Evolutionary conservation across 2,888 invertebrate species (phyloP).

Genomic region (Plagodis pulveraria): DNA sequence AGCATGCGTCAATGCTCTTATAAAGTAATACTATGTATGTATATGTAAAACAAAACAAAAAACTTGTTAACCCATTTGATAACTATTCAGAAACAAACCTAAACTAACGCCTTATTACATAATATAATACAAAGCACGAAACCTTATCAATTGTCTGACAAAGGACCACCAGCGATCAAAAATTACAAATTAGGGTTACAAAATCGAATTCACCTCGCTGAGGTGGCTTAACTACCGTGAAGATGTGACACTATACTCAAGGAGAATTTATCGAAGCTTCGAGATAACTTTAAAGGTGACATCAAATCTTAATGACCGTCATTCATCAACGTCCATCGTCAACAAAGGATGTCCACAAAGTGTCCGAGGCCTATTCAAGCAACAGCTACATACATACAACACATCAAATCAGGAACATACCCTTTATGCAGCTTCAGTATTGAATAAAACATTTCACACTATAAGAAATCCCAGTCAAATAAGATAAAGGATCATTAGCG

Average conservation of each 20-base stretch:
- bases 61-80: no score
- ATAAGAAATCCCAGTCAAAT: background rate
- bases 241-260: conserved; percentile 26
- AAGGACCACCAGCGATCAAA: conserved; percentile 35
- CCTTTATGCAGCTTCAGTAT: background rate
- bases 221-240: conserved; percentile 33
- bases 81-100: no score
- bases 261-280: conserved; percentile 26
- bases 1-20: no score
- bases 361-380: conserved; percentile 10
- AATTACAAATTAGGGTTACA: conserved; percentile 18
- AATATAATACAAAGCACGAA: no score
- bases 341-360: conserved; percentile 31
- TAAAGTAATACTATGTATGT: no score
- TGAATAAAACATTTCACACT: background rate
- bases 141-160: background rate
- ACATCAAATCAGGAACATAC: conserved; percentile 15
- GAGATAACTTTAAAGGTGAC: conserved; percentile 28
- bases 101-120: no score
- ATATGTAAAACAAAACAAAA: no score
- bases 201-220: conserved; percentile 31
- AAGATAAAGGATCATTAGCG: background rate
- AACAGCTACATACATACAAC: conserved; percentile 8
- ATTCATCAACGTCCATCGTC: conserved; percentile 36
- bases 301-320: conserved; percentile 32